Conservation (phyloP, 2,113 vertebrate genomes). For the Motacilla tschutschensis region DNA sequence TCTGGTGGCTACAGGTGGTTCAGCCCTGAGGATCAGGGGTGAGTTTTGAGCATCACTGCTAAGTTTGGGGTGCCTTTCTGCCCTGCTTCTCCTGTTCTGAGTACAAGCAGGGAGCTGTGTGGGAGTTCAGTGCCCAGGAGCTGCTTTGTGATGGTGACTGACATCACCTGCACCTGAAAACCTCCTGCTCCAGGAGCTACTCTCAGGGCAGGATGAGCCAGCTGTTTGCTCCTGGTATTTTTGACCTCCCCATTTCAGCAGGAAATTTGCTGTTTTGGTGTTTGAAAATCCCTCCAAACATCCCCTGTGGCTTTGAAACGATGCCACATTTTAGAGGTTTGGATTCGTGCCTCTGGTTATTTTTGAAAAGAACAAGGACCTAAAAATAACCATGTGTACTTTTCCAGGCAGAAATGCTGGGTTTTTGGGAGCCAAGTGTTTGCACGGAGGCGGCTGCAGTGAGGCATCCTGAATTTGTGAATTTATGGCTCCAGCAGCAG, state of each 20-base stretch:
- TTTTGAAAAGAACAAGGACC: slow-evolving; percentile 43
- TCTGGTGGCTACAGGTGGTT: neutral
- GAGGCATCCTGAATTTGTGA: neutral
- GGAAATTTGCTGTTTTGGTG: neutral
- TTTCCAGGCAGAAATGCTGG: slow-evolving; percentile 41
- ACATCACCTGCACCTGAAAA: neutral
- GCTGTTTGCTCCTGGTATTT: neutral
- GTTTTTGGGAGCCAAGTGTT: slow-evolving; percentile 23
- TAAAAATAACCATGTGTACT: slow-evolving; percentile 68
- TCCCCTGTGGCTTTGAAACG: slow-evolving; percentile 54
- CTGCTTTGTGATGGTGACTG: neutral
- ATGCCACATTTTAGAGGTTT: slow-evolving; percentile 29
- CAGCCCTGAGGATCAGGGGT: neutral
- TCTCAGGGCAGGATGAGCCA: neutral
- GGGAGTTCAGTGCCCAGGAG: neutral
- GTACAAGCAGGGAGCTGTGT: neutral
- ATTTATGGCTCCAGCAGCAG: neutral
- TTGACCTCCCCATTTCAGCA: neutral
- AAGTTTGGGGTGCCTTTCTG: neutral
- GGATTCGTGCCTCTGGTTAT: slow-evolving; percentile 31
- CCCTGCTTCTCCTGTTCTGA: neutral
- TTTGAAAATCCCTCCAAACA: slow-evolving; percentile 47
- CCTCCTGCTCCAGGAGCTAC: neutral
- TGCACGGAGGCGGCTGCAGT: slow-evolving; percentile 26
- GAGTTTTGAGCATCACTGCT: neutral